Evolutionary conservation across 2,113 vertebrate genomes (phyloP), one percentile per base, ranked within the genome.

Genomic region (Myiozetetes cayanensis): DNA sequence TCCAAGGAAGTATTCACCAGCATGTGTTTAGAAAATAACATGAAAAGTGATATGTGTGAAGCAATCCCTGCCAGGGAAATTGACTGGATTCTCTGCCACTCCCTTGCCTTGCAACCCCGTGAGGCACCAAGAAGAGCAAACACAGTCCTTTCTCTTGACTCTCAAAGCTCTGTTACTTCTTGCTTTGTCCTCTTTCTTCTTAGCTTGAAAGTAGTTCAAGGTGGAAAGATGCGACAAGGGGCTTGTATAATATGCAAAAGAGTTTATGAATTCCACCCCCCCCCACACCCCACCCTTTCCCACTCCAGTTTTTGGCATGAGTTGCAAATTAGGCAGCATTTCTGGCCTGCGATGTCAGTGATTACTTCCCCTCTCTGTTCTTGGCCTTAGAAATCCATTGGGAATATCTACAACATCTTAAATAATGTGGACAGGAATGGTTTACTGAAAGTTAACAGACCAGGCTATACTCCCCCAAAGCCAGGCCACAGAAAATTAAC

Each of bases 401-500:
- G 14, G 4, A 73, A 50, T 68, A 41, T 27, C 44, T 73, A 61
- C 35, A 75, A 4, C 7, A 14, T 75, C 30, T 71, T 55, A 63
- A 78, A 78, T 39, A 46, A 30, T 2, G 6, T 6, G 28, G 21
- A 35, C 28, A 58, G 46, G 20, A 91, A n/a, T 5, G 25, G 55
- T 85, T 80, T 71, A 31, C 37, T 80, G 85, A 41, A 86, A 73
- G 33, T 28, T 93, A 83, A 37, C 65, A 82, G 81, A 82, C 14
- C 44, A 78, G 28, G 4, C 35, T 52, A 13, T 20, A 58, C 8
- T 90, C 6, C 43, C 31, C 19, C 30, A 71, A 55, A 85, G 49
- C 28, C 22, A 47, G 44, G 22, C 39, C 1, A 0, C 55, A 43
- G 61, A 88, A 93, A 53, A 46, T 83, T 77, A 68, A 93, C 76